Evolutionary conservation across 2,888 invertebrate species (phyloP).

Genomic region (Eugnorisma glareosa): DNA sequence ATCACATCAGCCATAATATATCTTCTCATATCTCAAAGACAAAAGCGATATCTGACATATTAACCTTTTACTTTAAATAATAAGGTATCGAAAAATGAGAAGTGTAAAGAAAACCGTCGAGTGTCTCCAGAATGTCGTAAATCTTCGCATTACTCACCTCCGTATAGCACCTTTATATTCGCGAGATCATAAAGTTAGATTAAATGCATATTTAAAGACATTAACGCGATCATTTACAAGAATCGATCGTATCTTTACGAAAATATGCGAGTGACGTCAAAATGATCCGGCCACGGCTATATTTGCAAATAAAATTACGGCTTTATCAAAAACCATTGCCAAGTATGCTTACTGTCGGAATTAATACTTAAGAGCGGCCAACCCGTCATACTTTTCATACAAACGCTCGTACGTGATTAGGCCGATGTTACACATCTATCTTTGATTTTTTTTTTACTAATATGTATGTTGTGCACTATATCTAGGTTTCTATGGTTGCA

Average conservation of each 20-base stretch:
- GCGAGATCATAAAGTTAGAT: conserved; percentile 60
- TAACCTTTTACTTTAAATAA: conserved; percentile 43
- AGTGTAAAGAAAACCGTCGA: neutral
- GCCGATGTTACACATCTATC: no score
- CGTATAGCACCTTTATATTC: conserved; percentile 34
- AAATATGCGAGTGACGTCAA: conserved; percentile 52
- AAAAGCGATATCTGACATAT: conserved; percentile 36
- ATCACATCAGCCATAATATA: neutral
- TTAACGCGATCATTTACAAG: conserved; percentile 57
- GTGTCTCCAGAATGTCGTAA: conserved; percentile 39
- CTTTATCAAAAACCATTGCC: conserved; percentile 67
- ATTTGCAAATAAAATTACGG: conserved; percentile 60
- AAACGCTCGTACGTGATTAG: no score
- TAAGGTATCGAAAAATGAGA: conserved; percentile 23
- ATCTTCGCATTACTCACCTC: conserved; percentile 54
- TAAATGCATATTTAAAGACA: conserved; percentile 59
- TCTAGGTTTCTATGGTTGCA: no score
- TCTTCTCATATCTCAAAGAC: neutral
- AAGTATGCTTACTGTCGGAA: conserved; percentile 58
- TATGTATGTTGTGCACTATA: no score
- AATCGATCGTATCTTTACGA: conserved; percentile 60
- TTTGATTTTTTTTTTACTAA: no score
- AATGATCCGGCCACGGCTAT: conserved; percentile 38
- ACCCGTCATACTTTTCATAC: no score
- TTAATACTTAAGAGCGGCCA: conserved; percentile 49